These are phyloP conservation scores for Pogonomyrmex barbatus DNA, from an alignment of 1,140 invertebrate genomes.

Conservation along the genomic window DNA sequence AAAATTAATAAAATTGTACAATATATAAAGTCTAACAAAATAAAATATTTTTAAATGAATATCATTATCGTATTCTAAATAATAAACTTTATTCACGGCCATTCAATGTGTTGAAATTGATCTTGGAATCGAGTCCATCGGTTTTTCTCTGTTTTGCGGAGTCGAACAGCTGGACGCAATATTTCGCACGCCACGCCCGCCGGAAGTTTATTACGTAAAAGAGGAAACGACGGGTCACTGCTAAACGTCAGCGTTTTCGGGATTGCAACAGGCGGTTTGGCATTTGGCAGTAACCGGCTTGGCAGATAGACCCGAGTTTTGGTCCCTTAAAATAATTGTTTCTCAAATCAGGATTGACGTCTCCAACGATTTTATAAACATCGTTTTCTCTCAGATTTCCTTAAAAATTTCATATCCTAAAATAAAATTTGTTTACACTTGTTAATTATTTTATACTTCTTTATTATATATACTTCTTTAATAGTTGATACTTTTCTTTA, in stretches of 20 bases:
- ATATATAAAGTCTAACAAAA: constrained; percentile 1
- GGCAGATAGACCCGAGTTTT: constrained; percentile 64
- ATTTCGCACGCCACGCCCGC: constrained; percentile 34
- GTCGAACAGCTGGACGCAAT: constrained; percentile 35
- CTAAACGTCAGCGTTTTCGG: constrained; percentile 61
- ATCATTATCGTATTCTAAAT: background rate
- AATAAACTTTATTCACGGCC: background rate
- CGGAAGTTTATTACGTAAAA: constrained; percentile 64
- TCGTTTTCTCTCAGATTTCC: constrained; percentile 9
- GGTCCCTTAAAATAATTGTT: constrained; percentile 71
- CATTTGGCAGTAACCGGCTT: constrained; percentile 66
- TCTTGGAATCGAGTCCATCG: constrained; percentile 1
- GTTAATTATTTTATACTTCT: background rate
- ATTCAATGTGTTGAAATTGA: constrained; percentile 12
- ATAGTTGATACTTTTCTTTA: background rate
- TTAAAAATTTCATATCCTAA: background rate
- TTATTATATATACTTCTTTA: background rate
- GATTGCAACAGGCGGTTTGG: constrained; percentile 60
- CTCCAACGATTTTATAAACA: background rate
- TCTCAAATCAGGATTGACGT: constrained; percentile 50
- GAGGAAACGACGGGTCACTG: constrained; percentile 51
- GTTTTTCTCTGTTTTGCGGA: constrained; percentile 32
- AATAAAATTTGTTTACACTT: constrained; percentile 21
- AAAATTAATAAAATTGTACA: constrained; percentile 9
- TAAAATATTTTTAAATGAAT: background rate